phyloP scores from a whole-genome alignment of 2,888 invertebrate genomes.

The Troides helena region DNA sequence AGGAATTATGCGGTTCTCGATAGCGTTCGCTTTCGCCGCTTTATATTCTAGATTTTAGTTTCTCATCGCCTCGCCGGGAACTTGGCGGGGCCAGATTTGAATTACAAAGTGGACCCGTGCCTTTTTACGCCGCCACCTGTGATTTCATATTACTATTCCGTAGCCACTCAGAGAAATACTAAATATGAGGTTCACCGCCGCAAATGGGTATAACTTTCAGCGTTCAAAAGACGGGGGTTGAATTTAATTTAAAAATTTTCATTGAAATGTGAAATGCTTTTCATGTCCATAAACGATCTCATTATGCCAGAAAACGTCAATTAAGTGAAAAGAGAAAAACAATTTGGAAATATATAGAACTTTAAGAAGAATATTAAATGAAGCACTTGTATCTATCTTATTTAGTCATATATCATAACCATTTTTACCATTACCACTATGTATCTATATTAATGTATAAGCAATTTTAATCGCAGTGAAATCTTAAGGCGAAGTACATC shows the following conservation, averaged over 20 bases:
- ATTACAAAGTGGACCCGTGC: conserved; percentile 68
- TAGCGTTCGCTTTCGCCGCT: conserved; percentile 47
- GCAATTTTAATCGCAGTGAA: no score
- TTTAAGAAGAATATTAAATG: background rate
- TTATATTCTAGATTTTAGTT: conserved; percentile 65
- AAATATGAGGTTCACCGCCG: conserved; percentile 36
- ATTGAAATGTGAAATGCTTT: conserved; percentile 2
- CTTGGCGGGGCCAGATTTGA: conserved; percentile 59
- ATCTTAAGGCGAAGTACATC: no score
- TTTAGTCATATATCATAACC: background rate
- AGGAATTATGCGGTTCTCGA: background rate
- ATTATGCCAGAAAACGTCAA: background rate
- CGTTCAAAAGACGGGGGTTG: conserved; percentile 39
- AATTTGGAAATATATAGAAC: background rate
- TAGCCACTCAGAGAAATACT: conserved; percentile 33
- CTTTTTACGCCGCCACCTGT: conserved; percentile 55
- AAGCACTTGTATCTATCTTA: background rate
- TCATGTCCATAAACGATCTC: background rate
- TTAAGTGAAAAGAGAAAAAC: background rate
- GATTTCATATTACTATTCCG: conserved; percentile 44
- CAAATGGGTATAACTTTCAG: conserved; percentile 37
- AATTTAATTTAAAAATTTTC: conserved; percentile 35
- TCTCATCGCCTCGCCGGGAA: conserved; percentile 50
- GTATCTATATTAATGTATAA: no score
- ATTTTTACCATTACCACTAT: background rate